Percentiles rank a stretch among this genome's conserved stretches.
Conservation (phyloP, 2,888 invertebrate species). For the Euclidia mi region DNA sequence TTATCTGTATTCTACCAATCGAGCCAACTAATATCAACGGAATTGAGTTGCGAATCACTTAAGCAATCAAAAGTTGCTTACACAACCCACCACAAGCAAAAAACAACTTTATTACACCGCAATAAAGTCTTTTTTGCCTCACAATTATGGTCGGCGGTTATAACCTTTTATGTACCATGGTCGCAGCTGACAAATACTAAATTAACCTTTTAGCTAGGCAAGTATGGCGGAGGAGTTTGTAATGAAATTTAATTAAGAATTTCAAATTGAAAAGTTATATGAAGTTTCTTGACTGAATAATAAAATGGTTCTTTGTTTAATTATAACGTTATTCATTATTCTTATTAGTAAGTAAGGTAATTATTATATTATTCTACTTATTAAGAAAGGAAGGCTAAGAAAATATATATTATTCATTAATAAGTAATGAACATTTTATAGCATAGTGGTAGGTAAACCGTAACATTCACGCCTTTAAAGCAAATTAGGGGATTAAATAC, state of each 20-base stretch:
- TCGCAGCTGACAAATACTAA: constrained; percentile 73
- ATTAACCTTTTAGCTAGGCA: constrained; percentile 70
- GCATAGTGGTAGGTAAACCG: no score
- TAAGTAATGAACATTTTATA: no score
- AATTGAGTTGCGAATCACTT: not conserved
- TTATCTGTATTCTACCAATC: not conserved
- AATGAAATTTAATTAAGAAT: constrained; percentile 65
- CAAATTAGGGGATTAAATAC: no score
- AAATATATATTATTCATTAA: no score
- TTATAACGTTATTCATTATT: not conserved
- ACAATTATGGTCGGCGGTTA: constrained; percentile 39
- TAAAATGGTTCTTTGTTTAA: constrained; percentile 16
- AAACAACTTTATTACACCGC: constrained; percentile 25
- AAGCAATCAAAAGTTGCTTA: constrained; percentile 33
- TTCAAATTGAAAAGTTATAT: constrained; percentile 49
- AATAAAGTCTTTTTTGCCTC: constrained; percentile 42
- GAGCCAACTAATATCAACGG: not conserved
- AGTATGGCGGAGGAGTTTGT: constrained; percentile 62
- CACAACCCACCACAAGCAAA: constrained; percentile 27
- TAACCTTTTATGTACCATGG: constrained; percentile 45
- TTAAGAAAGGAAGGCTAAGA: no score
- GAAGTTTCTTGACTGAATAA: not conserved
- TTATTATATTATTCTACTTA: no score
- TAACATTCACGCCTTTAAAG: no score
- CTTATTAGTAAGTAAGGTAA: no score